Evolutionary conservation across 2,888 invertebrate genomes (phyloP).

Genomic region (Mythimna impura): DNA sequence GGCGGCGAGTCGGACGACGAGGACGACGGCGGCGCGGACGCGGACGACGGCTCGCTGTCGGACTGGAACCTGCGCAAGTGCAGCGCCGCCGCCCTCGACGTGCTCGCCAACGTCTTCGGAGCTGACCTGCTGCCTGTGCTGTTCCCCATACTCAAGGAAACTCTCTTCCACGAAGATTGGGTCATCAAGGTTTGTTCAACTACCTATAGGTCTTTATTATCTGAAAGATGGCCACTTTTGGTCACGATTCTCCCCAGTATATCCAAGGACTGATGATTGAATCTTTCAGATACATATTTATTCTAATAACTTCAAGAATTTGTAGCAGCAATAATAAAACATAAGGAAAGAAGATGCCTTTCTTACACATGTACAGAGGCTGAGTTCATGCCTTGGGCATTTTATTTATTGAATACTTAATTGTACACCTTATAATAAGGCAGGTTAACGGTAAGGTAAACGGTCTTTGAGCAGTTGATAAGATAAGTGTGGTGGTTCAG

Average conservation of each 20-base stretch:
- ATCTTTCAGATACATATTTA: neutral
- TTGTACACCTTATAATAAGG: too few species aligned
- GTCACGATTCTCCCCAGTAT: neutral
- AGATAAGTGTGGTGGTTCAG: slow-evolving; percentile 62
- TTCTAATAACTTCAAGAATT: neutral
- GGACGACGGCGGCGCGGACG: slow-evolving; percentile 94
- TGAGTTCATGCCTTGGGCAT: too few species aligned
- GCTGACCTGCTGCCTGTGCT: slow-evolving; percentile 98
- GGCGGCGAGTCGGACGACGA: slow-evolving; percentile 93
- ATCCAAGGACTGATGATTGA: neutral
- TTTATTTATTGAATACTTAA: too few species aligned
- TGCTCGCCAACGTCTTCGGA: slow-evolving; percentile 98
- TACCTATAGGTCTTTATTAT: neutral
- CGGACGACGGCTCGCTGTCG: slow-evolving; percentile 97
- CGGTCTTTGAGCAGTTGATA: neutral
- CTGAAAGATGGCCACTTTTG: neutral
- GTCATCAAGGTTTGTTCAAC: slow-evolving; percentile 94
- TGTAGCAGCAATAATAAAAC: neutral
- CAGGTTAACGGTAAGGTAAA: too few species aligned
- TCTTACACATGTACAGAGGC: neutral
- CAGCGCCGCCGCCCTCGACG: slow-evolving; percentile 99
- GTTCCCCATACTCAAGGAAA: slow-evolving; percentile 98
- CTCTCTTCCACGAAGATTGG: slow-evolving; percentile 98
- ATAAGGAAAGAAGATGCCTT: neutral
- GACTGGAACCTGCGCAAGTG: slow-evolving; percentile 99